Percentiles rank a stretch among this genome's conserved stretches.
These are phyloP conservation scores for Macroglossus sobrinus DNA, from an alignment of 2,113 vertebrate genomes.

Conservation along the genomic window DNA sequence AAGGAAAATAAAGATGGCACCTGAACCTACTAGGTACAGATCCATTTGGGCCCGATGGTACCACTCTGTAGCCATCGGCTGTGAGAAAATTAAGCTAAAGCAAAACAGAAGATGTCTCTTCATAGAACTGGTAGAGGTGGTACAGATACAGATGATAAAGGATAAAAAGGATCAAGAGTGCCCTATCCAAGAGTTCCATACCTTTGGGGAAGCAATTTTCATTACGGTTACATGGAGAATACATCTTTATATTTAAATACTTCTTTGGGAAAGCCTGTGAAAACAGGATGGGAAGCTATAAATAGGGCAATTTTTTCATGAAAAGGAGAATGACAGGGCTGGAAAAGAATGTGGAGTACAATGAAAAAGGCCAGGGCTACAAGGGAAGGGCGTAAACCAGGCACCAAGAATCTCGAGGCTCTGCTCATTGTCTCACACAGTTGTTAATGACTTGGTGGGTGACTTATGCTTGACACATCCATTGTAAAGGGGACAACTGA, in stretches of 20 bases:
- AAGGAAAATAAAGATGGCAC: neutral
- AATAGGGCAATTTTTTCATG: neutral
- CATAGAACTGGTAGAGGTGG: neutral
- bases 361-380: neutral
- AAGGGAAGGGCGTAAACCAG: neutral
- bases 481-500: neutral
- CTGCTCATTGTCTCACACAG: neutral
- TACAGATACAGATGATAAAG: neutral
- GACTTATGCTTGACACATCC: neutral
- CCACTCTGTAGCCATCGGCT: fast-evolving
- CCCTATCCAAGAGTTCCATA: neutral
- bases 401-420: neutral
- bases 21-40: neutral
- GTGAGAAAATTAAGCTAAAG: neutral
- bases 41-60: neutral
- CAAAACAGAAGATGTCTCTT: neutral
- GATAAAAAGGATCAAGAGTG: neutral
- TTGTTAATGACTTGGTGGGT: neutral
- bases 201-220: neutral
- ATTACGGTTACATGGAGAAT: neutral
- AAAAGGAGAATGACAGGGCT: neutral
- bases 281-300: neutral
- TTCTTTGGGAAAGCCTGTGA: neutral
- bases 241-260: neutral
- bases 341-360: neutral